phyloP scores from a whole-genome alignment of 2,888 invertebrate species.

The Hedychridium roseum region DNA sequence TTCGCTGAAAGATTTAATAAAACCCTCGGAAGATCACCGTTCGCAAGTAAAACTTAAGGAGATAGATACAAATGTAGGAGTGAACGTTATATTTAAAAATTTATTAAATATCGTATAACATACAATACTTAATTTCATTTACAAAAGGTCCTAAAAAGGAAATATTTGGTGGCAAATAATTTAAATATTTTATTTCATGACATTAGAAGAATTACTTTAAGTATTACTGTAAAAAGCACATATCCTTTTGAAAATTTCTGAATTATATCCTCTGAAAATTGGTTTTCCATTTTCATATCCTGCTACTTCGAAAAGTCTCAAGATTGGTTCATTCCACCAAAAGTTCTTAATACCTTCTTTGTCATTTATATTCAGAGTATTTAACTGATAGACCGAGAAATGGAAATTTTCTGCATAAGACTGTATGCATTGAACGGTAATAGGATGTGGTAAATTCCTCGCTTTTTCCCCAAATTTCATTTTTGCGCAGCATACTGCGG shows the following conservation, averaged over 20 bases:
- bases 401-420: conserved; percentile 81
- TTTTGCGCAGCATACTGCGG: conserved; percentile 80
- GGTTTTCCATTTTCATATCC: conserved; percentile 73
- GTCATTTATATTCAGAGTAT: conserved; percentile 75
- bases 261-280: conserved; percentile 77
- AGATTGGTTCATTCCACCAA: conserved; percentile 76
- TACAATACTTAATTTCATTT: background rate
- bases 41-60: conserved; percentile 51
- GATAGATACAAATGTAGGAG: conserved; percentile 44
- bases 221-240: conserved; percentile 81
- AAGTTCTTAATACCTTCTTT: conserved; percentile 75
- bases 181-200: conserved; percentile 5
- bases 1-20: conserved; percentile 74
- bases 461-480: conserved; percentile 75
- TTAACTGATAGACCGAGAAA: conserved; percentile 85
- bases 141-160: background rate
- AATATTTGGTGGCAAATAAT: background rate
- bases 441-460: conserved; percentile 76
- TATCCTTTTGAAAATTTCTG: conserved; percentile 78
- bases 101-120: conserved; percentile 24
- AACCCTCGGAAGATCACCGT: conserved; percentile 65
- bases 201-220: too few species aligned
- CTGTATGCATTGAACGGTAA: conserved; percentile 84
- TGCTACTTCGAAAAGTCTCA: conserved; percentile 74
- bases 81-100: conserved; percentile 51